Conservation (phyloP, 2,113 vertebrate species). For the Spermophilus dauricus region DNA sequence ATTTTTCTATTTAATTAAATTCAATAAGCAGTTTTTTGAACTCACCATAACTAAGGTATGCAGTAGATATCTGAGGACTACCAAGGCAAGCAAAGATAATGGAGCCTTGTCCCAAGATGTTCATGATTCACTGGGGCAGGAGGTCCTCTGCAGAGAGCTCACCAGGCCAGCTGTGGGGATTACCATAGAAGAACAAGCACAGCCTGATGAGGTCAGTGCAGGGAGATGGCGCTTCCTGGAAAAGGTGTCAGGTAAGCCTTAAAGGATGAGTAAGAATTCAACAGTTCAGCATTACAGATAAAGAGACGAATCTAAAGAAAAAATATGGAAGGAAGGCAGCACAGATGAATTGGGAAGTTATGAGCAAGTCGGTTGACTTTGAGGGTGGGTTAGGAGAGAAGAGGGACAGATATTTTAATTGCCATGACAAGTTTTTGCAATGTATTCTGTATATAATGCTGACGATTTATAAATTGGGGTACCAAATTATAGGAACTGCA, state of each 20-base stretch:
- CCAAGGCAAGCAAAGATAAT: not conserved
- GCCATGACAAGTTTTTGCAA: not conserved
- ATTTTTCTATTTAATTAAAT: constrained; percentile 36
- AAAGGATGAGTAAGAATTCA: not conserved
- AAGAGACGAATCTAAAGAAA: not conserved
- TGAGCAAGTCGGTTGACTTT: not conserved
- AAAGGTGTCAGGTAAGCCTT: not conserved
- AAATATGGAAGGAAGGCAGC: not conserved
- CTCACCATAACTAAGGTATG: not conserved
- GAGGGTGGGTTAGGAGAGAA: not conserved
- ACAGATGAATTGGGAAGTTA: not conserved
- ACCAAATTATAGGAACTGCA: not conserved
- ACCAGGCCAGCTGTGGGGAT: not conserved
- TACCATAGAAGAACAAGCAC: not conserved
- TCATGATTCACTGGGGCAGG: fast-evolving
- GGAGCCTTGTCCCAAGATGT: not conserved
- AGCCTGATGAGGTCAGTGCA: not conserved
- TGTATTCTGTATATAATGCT: not conserved
- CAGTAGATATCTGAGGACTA: not conserved
- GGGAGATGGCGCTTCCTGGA: not conserved
- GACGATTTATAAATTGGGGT: not conserved
- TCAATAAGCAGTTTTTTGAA: not conserved
- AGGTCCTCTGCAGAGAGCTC: not conserved
- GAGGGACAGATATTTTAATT: not conserved
- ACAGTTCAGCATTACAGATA: not conserved